Evolutionary conservation across 2,113 vertebrate species (phyloP), one percentile per base, ranked within the genome.

Genomic region (Petaurus breviceps): DNA sequence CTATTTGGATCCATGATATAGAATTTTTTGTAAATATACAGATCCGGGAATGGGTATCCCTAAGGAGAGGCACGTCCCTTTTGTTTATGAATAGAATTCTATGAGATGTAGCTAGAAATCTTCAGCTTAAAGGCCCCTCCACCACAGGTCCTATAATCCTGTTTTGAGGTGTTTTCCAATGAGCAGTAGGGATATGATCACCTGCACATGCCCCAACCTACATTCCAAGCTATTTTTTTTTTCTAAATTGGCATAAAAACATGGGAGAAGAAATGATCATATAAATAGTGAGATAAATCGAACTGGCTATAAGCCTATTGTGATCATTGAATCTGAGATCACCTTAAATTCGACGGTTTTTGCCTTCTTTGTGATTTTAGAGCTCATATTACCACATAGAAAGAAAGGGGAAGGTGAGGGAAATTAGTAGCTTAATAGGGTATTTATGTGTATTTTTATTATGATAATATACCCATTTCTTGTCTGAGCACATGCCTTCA

Each of bases 21-120:
- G 16, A n/a, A 43, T 43, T 22, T 55, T 93, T 95, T 46, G 53
- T 50, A 84, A 84, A 43, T 95, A 10, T 84, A 94, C 26, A 95
- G 2, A 51, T 49, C 68, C 51, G 51, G 46, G 54, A 77, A 53
- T 46, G 0, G 12, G 52, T 89, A 92, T 9, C 4, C 0, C 10
- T 55, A 50, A 84, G 7, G 8, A n/a, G 25, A 1, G 26, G 4
- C 37, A 4, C 0, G 5, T 23, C 54, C 19, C 0, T 91, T 84
- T 26, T 47, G 47, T 55, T 94, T 96, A 91, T 16, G 68, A 26
- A 6, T 37, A 61, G 24, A 90, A 53, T 3, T 95, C 22, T 3
- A 11, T 49, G 0, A 16, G 1, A 51, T 24, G 49, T 0, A 47
- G 8, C 12, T 51, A 2, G 77, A n/a, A 92, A 25, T 19, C 68